Conservation (phyloP, 2,797 vertebrate species). For the Macropus fuliginosus region DNA sequence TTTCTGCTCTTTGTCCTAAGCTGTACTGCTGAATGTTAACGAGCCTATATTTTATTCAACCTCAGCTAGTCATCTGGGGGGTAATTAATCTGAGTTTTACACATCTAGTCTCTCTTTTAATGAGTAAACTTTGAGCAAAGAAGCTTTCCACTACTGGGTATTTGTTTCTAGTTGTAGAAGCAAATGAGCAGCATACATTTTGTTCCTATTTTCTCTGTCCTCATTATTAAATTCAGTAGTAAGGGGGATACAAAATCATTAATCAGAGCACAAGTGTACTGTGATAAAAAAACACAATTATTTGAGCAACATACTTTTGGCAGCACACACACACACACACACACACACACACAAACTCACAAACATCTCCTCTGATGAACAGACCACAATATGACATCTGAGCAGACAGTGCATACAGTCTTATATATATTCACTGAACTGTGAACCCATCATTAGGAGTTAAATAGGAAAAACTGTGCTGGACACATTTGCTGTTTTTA, state of each 20-base stretch:
- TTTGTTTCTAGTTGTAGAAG: constrained; percentile 55
- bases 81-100: constrained; percentile 79
- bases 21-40: constrained; percentile 67
- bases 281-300: background rate
- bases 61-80: constrained; percentile 69
- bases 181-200: constrained; percentile 38
- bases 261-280: constrained; percentile 12
- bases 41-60: constrained; percentile 68
- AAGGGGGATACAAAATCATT: constrained; percentile 23
- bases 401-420: background rate
- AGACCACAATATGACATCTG: background rate
- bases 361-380: background rate
- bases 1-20: constrained; percentile 36
- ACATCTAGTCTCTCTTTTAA: constrained; percentile 71
- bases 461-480: constrained; percentile 10
- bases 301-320: background rate
- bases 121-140: constrained; percentile 70
- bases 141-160: constrained; percentile 1
- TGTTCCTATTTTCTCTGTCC: constrained; percentile 41
- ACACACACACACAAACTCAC: background rate
- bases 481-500: constrained; percentile 27
- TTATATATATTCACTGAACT: background rate
- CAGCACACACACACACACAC: background rate
- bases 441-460: background rate
- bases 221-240: background rate